Conservation (phyloP, 2,797 vertebrate species). For the Heteromormyrus szaboi region DNA sequence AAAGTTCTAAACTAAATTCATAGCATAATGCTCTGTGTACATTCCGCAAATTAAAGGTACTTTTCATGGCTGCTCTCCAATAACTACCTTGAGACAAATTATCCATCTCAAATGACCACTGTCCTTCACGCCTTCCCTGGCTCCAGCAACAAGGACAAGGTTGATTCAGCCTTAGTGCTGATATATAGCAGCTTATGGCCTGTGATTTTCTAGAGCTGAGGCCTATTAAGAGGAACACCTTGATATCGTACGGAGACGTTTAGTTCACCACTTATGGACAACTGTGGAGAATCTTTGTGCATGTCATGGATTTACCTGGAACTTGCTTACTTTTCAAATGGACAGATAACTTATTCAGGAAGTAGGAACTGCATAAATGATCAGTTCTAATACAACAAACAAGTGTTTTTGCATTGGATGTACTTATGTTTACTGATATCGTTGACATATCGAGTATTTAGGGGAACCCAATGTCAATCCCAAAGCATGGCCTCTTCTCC, state of each 20-base stretch:
- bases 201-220: not conserved
- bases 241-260: not conserved
- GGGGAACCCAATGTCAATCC: not conserved
- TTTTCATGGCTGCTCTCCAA: not conserved
- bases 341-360: not conserved
- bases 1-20: not conserved
- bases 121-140: not conserved
- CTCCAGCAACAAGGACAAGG: not conserved
- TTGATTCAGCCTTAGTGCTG: not conserved
- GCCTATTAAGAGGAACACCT: not conserved
- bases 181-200: not conserved
- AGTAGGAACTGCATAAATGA: not conserved
- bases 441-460: not conserved
- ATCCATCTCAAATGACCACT: not conserved
- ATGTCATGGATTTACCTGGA: not conserved
- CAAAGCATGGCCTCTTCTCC: not conserved
- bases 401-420: not conserved
- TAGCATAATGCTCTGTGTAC: not conserved
- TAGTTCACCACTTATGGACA: not conserved
- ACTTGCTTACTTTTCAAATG: not conserved
- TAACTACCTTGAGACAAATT: not conserved
- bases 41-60: not conserved
- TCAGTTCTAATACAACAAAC: not conserved
- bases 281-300: not conserved
- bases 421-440: not conserved